Percentiles rank a stretch among this genome's conserved stretches.
These are phyloP conservation scores for Apocrypta bakeri DNA, from an alignment of 1,140 invertebrate species.

Conservation along the genomic window DNA sequence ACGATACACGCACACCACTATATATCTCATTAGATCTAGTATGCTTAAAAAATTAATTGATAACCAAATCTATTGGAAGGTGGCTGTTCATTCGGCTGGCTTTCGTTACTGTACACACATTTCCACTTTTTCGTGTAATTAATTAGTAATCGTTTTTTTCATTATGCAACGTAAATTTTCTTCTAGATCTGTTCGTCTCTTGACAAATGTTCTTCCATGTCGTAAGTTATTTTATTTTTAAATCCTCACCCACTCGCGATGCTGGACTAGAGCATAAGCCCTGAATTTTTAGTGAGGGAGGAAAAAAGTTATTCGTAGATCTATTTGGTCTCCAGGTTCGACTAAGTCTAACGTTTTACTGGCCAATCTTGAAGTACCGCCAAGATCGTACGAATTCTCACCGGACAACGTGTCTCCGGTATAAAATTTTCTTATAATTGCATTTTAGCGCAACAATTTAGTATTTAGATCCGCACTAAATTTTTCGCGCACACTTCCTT, in stretches of 20 bases:
- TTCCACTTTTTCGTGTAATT: conserved; percentile 49
- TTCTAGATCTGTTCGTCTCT: conserved; percentile 36
- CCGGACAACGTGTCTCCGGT: conserved; percentile 54
- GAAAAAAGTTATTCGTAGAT: conserved; percentile 52
- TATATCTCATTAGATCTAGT: conserved; percentile 62
- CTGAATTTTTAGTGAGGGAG: conserved; percentile 45
- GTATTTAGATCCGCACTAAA: conserved; percentile 13
- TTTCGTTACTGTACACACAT: conserved; percentile 66
- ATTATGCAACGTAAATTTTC: conserved; percentile 52
- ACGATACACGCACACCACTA: conserved; percentile 59
- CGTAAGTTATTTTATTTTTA: conserved; percentile 20
- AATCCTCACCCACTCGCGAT: conserved; percentile 50
- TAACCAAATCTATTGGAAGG: conserved; percentile 71
- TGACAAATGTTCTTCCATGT: conserved; percentile 41
- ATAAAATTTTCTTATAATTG: conserved; percentile 29
- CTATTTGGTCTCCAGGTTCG: conserved; percentile 60
- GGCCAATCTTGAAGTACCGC: conserved; percentile 66
- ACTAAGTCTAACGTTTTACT: conserved; percentile 68
- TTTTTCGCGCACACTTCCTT: background rate
- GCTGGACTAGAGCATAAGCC: conserved; percentile 60
- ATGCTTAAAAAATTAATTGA: conserved; percentile 72
- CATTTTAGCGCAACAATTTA: conserved; percentile 22
- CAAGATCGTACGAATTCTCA: conserved; percentile 51
- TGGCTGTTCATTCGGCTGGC: conserved; percentile 60
- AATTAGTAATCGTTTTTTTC: conserved; percentile 49